A percentile compares a stretch with the other conserved stretches of the same genome.
phyloP scores from a whole-genome alignment of 2,888 invertebrate genomes.

The Sphecodes monilicornis region DNA sequence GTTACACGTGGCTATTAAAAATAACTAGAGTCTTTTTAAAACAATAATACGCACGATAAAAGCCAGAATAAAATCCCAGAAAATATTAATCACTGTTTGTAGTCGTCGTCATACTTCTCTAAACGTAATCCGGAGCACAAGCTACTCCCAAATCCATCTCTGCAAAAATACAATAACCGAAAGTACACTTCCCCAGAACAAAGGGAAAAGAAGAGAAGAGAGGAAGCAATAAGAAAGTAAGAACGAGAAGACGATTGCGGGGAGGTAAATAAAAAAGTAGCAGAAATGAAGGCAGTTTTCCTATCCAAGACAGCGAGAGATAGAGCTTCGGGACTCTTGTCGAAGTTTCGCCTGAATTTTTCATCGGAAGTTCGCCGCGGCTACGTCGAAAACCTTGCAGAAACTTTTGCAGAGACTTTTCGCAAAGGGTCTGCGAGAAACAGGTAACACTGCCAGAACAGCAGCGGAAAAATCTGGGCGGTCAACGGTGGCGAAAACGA shows the following conservation, averaged over 20 bases:
- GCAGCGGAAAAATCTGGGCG: background rate
- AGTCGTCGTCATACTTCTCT: too few relatives aligned
- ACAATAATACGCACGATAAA: too few relatives aligned
- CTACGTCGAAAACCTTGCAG: background rate
- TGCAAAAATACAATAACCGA: too few relatives aligned
- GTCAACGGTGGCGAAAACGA: constrained; percentile 8
- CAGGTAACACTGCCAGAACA: background rate
- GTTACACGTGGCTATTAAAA: too few relatives aligned
- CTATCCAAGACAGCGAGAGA: background rate
- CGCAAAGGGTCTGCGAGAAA: background rate
- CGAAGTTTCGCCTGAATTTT: constrained; percentile 10
- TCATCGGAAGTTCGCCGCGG: background rate
- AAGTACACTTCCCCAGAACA: background rate
- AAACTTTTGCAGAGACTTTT: background rate
- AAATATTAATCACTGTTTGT: too few relatives aligned
- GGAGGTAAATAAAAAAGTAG: background rate
- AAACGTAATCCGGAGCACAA: too few relatives aligned
- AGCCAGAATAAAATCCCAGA: too few relatives aligned
- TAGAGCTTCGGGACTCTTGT: background rate
- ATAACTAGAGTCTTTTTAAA: too few relatives aligned
- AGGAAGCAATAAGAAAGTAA: background rate
- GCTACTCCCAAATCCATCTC: too few relatives aligned
- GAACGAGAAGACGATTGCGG: background rate
- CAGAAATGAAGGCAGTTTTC: background rate
- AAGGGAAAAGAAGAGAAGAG: background rate